Base-by-base conservation (phyloP, 2,113 vertebrate species). In the Sylvietta virens region DNA sequence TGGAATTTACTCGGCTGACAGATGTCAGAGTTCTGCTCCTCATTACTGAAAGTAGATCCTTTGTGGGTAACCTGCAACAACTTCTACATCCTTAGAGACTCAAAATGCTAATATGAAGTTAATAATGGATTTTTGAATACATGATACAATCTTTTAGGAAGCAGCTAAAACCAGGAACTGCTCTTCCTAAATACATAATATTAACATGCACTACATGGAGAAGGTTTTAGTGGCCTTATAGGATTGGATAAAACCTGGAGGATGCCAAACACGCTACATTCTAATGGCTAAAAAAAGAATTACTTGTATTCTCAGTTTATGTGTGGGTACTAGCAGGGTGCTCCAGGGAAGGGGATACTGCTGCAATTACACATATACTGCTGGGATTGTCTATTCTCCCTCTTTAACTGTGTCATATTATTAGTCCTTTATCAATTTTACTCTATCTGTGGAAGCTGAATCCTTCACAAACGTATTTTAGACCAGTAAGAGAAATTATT, bases 1-100 rank as follows among this genome's bases (percentile, higher is more conserved):
- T 92, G 77, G 48, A 85, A 95, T 91, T 94, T 97, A 74, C 94
- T 95, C 84, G n/a, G 94, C 9, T 97, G 97, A 94, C 94, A 96
- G 80, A 92, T 95, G 88, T 92, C 82, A 92, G 81, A 72, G 92
- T 92, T 89, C 70, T 1, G 31, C 86, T 95, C 54, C 73, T 91
- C 90, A 82, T 95, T 94, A 92, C 76, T 60, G 58, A 80, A 87
- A 92, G 81, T 39, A 64, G 69, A 88, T 84, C 82, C 66, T 94
- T 94, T 67, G 76, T 65, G 79, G 39, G 35, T 42, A 90, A 93
- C 93, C 92, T 93, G 79, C 51, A 94, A 73, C 65, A 93, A 26
- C 21, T 50, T 81, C 60, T 26, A 31, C 64, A 35, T 88, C 94
- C 79, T 51, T 9, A 66, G 85, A 40, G 88, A 74, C 39, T 48